These are phyloP conservation scores for Gadus macrocephalus DNA, from an alignment of 2,113 vertebrate genomes.

Conservation along the genomic window DNA sequence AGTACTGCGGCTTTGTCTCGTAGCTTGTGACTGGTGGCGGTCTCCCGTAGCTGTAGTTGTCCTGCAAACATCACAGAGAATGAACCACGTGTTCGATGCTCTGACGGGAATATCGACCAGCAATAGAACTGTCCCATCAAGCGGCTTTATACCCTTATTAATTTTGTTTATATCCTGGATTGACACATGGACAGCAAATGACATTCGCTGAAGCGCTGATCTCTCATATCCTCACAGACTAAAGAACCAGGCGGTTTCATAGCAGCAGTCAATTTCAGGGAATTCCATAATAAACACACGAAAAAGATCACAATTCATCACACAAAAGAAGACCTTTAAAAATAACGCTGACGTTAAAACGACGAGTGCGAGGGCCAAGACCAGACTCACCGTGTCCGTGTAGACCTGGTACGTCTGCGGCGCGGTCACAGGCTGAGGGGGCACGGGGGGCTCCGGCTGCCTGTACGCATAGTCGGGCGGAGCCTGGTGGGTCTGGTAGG, in stretches of 20 bases:
- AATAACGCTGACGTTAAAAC: too few relatives aligned
- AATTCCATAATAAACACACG: too few relatives aligned
- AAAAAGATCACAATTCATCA: neutral
- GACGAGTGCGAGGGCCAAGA: neutral
- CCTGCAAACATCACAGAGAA: slow-evolving; percentile 40
- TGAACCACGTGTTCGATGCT: neutral
- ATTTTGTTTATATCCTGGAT: too few relatives aligned
- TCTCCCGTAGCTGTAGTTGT: slow-evolving; percentile 61
- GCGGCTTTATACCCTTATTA: too few relatives aligned
- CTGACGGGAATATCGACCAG: too few relatives aligned
- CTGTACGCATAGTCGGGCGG: slow-evolving; percentile 66
- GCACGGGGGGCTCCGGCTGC: slow-evolving; percentile 50
- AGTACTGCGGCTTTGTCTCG: slow-evolving; percentile 64
- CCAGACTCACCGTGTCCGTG: slow-evolving; percentile 63
- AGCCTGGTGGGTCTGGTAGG: slow-evolving; percentile 58
- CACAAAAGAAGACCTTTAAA: neutral
- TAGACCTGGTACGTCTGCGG: slow-evolving; percentile 75
- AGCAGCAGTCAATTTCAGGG: too few relatives aligned
- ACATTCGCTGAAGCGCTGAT: too few relatives aligned
- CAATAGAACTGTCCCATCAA: too few relatives aligned
- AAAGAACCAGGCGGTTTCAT: too few relatives aligned
- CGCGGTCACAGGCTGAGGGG: slow-evolving; percentile 57
- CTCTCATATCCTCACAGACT: too few relatives aligned
- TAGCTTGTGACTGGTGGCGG: slow-evolving; percentile 50
- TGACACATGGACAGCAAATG: too few relatives aligned